Evolutionary conservation across 1,140 invertebrate species (phyloP), one percentile per base, ranked within the genome.

Genomic region (Danaus melanippus): DNA sequence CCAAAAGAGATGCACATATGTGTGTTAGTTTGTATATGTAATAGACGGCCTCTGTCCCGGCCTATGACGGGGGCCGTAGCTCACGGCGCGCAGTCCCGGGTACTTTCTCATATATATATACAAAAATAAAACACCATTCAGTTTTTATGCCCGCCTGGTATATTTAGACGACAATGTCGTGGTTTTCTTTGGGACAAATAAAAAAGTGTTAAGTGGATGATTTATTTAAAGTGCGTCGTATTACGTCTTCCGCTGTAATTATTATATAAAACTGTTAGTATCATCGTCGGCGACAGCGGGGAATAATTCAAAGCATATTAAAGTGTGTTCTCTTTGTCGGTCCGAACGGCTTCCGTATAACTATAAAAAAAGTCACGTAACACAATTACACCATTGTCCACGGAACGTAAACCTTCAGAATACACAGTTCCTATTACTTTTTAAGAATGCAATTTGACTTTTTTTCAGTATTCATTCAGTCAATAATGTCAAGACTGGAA

Each of bases 121-220:
- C 71, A 56, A 69, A 81, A 84, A 81, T 81, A 81, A 79, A 75
- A 73, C 69, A 69, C 60, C 61, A 55, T 70, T 71, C 67, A 66
- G 64, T 81, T 84, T 85, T 85, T 82, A 84, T 84, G 79, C 62
- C 58, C 69, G 64, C 70, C 69, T 67, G 72, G 78, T 82, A 82
- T 81, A 85, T 85, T 80, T 84, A 81, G 72, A 78, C 63, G 68
- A 82, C 74, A 79, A 80, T 85, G 76, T 78, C 78, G 56, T 64
- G 55, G 65, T 72, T 57, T 62, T 66, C 69, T 72, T 71, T 71
- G 45, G 46, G 60, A 49, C 60, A 46, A 64, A 67, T 68, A 79
- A 81, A 82, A 79, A 82, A 78, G 79, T 83, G 79, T 83, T 85
- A 85, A 85, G 79, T 85, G 79, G 78, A 80, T 85, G 82, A 85